Base-by-base conservation (phyloP, 2,888 invertebrate species). In the Sceliomorpha sp. region DNA sequence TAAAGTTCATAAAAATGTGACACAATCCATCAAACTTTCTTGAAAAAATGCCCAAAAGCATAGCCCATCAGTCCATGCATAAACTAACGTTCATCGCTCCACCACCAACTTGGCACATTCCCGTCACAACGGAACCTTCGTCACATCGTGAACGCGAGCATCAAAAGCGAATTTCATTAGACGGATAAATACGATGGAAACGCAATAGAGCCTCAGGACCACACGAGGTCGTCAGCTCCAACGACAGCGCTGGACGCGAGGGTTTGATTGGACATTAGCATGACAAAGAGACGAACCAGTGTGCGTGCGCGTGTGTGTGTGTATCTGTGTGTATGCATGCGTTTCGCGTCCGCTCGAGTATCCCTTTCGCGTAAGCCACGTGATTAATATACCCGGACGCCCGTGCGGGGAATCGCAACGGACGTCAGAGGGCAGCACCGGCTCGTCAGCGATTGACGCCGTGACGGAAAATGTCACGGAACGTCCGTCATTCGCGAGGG, bases 221-320 rank as follows among this genome's bases (percentile, higher is more conserved):
- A 45, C 51, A 48, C 63, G 53, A 48, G 45, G 42, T 31, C 39
- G 37, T 47, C 58, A 60, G 69, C 64, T 56, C 36, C 36, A 32
- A 29, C 9, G 45, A 60, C 45, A 37, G 42, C 27, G 26, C 32
- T 32, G 26, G 31, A 58, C 47, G 44, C 70, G 67, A 59, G 66
- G n/a, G n/a, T 77, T 76, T 78, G 76, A 81, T 82, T 78, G 76
- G 72, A 74, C 70, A 82, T 83, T 82, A 83, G 66, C 82, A 82
- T 80, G 78, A 81, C 80, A 82, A 82, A 80, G 78, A 71, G 59
- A 44, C 31, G 48, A 24, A 32, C n/a, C 37, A 31, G 48, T 26
- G 48, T 17, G 40, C 17, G 12, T 34, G 31, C 42, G 17, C 32
- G n/a, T 26, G 15, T 24, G 34, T 9, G 29, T 31, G 32, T 36